Evolutionary conservation across 2,113 vertebrate species (phyloP), one percentile per base, ranked within the genome.

Genomic region (Calypte anna): DNA sequence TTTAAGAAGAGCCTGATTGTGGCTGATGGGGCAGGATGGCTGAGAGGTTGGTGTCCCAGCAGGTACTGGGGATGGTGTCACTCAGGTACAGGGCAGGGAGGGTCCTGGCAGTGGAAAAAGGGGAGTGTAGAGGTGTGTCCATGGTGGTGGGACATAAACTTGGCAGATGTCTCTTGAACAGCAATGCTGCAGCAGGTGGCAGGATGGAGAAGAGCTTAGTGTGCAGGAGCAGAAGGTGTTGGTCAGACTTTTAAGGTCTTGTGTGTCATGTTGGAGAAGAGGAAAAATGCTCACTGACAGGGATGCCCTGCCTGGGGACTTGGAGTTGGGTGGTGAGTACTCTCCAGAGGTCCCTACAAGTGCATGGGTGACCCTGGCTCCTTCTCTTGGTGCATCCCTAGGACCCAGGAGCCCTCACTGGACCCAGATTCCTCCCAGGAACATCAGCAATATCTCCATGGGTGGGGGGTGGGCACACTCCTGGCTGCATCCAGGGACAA

Each of bases 161-260:
- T 76, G 61, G 46, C 33, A 74, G 40, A 4, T 5, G 6, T 7
- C 40, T 55, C 64, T 24, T 6, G 8, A 61, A 27, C 3, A 14
- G 53, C 31, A 15, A 1, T 20, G 40, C 33, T 11, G 11, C 72
- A 62, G 62, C 36, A 30, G 27, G 10, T 25, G 27, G 31, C 4
- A 3, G 0, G 30, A 19, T 3, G 4, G 36, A 3, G 44, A 25
- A 80, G 72, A 40, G 28, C 43, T 54, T 43, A 31, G 44, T 22
- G 40, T 33, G 3, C 5, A 0, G 0, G 18, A 16, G 24, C 40
- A 36, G 23, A 9, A 16, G 19, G 28, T 54, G 9, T 2, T 30
- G 57, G n/a, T 5, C 68, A 20, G 58, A 22, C 11, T 16, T 5
- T 4, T 4, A 7, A 40, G 46, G 8, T 16, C 8, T 57, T 43